These are phyloP conservation scores for Goniozus legneri DNA, from an alignment of 1,140 invertebrate genomes.

Conservation along the genomic window DNA sequence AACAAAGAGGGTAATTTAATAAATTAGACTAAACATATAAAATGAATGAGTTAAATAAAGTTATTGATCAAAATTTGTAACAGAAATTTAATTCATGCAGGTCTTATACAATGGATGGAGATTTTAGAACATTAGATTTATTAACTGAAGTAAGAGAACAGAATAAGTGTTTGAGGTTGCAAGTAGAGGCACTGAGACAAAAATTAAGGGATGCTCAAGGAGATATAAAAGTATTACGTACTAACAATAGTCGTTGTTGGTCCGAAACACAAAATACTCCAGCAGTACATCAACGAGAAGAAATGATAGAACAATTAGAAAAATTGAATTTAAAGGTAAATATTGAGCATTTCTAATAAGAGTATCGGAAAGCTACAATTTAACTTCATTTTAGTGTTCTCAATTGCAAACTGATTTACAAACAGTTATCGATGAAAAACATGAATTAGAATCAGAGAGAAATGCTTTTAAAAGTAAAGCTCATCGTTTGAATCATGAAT, in stretches of 20 bases:
- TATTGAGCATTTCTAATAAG: background rate
- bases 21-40: conserved; percentile 7
- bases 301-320: conserved; percentile 69
- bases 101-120: conserved; percentile 20
- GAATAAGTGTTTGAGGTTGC: conserved; percentile 65
- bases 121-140: conserved; percentile 40
- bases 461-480: conserved; percentile 85
- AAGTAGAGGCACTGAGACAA: conserved; percentile 68
- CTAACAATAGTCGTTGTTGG: conserved; percentile 37
- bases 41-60: background rate
- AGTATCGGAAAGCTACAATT: background rate
- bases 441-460: conserved; percentile 75
- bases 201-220: conserved; percentile 69
- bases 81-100: conserved; percentile 10
- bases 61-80: background rate
- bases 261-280: conserved; percentile 36
- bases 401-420: conserved; percentile 73
- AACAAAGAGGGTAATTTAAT: conserved; percentile 23
- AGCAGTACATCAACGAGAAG: conserved; percentile 60
- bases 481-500: conserved; percentile 76
- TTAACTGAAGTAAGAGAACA: conserved; percentile 62
- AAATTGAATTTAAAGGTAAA: conserved; percentile 62
- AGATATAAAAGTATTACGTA: conserved; percentile 65
- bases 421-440: conserved; percentile 79
- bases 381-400: conserved; percentile 50